Base-by-base conservation (phyloP, 2,888 invertebrate species). In the Melikaiella ostensackeni region DNA sequence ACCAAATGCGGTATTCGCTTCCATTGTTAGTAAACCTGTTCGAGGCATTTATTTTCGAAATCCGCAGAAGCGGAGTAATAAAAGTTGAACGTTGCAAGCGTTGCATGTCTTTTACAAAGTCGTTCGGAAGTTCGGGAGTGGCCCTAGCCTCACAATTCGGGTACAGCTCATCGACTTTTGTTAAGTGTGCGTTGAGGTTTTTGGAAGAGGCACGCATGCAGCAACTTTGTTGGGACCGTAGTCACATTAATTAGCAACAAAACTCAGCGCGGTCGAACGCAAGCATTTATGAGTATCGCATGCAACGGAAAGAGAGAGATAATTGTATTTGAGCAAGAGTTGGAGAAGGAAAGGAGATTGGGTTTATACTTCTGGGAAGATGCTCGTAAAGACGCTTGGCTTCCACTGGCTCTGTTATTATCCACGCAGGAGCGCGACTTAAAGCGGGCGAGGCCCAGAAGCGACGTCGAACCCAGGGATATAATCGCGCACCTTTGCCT, bases 331-430 rank as follows among this genome's bases (percentile, higher is more conserved):
- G 50, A 11, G 1, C 7, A 11, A 33, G 6, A 50, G 30, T 30
- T 70, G 4, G n/a, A 70, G n/a, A 27, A 74, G 76, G 76, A 80
- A 78, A 79, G 77, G 76, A 75, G 78, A 81, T 79, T 74, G 84
- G 87, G 88, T 91, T 91, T 90, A 90, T 90, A 90, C 90, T 91
- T 91, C 91, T 91, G 89, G 84, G 91, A 91, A 91, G 89, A 87
- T 81, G 89, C 87, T 91, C 91, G 89, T 91, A 91, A 91, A 91
- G 88, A 89, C 83, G 87, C 88, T 86, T 85, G 88, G 87, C 85
- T 89, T 86, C 87, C 84, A 86, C 88, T 88, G 86, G 83, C 87
- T 89, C 89, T 91, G 90, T 91, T 90, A 91, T 91, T 91, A 91
- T 88, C 88, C 84, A 78, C 79, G 85, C 84, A 82, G 81, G 79